These are phyloP conservation scores for Apamea epomidion DNA, from an alignment of 2,888 invertebrate species.

Conservation along the genomic window DNA sequence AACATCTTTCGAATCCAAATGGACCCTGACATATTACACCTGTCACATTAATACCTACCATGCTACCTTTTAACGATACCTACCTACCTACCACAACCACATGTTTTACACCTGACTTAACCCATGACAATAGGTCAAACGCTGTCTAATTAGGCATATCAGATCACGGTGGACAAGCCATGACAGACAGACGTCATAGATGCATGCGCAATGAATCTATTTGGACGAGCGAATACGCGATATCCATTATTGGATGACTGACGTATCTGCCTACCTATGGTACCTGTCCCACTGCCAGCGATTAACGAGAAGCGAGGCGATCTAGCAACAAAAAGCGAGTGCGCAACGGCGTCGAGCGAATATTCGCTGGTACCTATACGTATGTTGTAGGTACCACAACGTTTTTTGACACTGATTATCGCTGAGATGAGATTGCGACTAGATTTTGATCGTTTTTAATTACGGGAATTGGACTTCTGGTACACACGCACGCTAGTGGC, in stretches of 20 bases:
- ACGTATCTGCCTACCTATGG: background rate
- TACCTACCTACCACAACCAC: background rate
- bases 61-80: background rate
- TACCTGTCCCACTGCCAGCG: background rate
- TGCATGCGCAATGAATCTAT: conserved; percentile 37
- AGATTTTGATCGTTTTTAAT: too few species aligned
- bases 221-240: conserved; percentile 21
- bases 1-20: too few species aligned
- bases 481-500: background rate
- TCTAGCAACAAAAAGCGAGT: background rate
- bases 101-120: conserved; percentile 45
- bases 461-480: too few species aligned
- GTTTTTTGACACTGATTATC: too few species aligned
- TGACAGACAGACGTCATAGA: conserved; percentile 34
- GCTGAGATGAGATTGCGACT: too few species aligned
- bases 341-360: background rate
- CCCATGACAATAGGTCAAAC: conserved; percentile 40
- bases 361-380: background rate
- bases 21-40: background rate
- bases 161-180: conserved; percentile 29
- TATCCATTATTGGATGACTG: conserved; percentile 10
- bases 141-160: conserved; percentile 34
- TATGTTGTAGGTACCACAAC: background rate
- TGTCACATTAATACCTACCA: background rate
- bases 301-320: background rate